phyloP scores from a whole-genome alignment of 2,797 vertebrate species.

The Malacoraja senta region DNA sequence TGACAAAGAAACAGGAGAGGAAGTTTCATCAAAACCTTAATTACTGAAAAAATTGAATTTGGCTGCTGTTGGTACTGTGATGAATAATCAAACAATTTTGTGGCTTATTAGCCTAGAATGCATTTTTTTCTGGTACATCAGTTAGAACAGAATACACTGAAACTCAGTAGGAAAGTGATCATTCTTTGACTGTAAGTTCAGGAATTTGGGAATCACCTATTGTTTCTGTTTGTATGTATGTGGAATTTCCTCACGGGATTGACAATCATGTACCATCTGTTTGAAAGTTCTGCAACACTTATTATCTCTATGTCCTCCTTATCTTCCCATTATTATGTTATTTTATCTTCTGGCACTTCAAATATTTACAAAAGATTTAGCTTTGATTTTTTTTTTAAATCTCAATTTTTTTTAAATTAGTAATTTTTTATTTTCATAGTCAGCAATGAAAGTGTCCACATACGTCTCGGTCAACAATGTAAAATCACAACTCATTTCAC shows the following conservation, averaged over 20 bases:
- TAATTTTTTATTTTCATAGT: background rate
- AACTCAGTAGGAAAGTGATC: background rate
- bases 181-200: background rate
- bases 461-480: background rate
- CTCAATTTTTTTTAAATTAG: background rate
- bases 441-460: background rate
- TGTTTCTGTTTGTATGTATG: background rate
- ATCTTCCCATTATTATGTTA: background rate
- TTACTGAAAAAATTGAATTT: background rate
- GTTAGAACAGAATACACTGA: background rate
- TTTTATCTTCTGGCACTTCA: background rate
- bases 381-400: background rate
- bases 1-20: slow-evolving; percentile 51
- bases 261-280: background rate
- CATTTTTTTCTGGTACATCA: background rate
- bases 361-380: background rate
- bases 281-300: background rate
- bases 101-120: background rate
- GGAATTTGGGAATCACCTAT: background rate
- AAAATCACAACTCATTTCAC: background rate
- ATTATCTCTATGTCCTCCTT: background rate
- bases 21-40: slow-evolving; percentile 43
- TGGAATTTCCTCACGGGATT: background rate
- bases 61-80: background rate
- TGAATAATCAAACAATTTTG: background rate